Conservation (phyloP, 2,888 invertebrate species). For the Dasypolia templi region DNA sequence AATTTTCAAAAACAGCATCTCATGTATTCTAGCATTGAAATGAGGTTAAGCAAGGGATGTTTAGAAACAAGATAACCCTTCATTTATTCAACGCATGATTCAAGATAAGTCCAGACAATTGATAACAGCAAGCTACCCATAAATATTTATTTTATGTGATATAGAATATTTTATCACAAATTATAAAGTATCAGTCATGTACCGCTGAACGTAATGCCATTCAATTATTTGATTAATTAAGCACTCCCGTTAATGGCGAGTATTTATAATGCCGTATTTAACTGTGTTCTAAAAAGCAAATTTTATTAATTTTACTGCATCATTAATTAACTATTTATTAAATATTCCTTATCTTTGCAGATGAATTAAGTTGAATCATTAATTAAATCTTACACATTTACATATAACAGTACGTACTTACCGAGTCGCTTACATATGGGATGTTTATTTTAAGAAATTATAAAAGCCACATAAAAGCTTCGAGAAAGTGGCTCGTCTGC, state of each 20-base stretch:
- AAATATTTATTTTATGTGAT: slow-evolving; percentile 6
- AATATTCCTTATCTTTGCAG: slow-evolving; percentile 2
- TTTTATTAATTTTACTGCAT: slow-evolving; percentile 36
- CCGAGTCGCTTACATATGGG: neutral
- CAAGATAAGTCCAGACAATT: neutral
- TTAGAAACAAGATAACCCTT: neutral
- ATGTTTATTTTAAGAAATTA: neutral
- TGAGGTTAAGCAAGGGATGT: neutral
- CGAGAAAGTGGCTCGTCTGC: slow-evolving; percentile 46
- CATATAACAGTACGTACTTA: neutral
- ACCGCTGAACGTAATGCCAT: slow-evolving; percentile 21
- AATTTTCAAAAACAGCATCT: neutral
- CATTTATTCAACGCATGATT: neutral
- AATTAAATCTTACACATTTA: slow-evolving; percentile 19
- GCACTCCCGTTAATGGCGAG: slow-evolving; percentile 19
- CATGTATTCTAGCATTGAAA: neutral
- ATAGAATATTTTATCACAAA: slow-evolving; percentile 29
- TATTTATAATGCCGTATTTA: slow-evolving; percentile 17
- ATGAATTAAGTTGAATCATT: slow-evolving; percentile 10
- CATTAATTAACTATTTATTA: slow-evolving; percentile 25
- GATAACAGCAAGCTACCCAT: neutral
- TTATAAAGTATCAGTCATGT: slow-evolving; percentile 28
- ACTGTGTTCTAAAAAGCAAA: slow-evolving; percentile 9
- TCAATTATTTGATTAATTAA: slow-evolving; percentile 38
- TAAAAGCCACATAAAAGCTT: slow-evolving; percentile 17